A percentile compares a stretch with the other conserved stretches of the same genome.
Conservation (phyloP, 2,113 vertebrate species). For the Dicerorhinus sumatrensis region DNA sequence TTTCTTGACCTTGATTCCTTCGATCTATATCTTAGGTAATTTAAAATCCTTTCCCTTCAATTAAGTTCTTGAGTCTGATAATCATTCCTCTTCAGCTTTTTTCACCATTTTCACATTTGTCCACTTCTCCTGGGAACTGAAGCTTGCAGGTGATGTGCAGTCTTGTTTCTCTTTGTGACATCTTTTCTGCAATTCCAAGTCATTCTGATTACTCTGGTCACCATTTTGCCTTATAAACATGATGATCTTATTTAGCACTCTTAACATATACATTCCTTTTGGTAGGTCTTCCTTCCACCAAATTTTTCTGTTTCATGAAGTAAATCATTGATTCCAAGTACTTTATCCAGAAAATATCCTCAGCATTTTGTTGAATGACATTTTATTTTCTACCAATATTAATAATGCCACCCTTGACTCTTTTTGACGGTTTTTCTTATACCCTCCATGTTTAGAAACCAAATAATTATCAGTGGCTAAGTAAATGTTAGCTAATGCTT, state of each 20-base stretch:
- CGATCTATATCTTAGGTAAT: neutral
- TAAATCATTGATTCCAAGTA: constrained; percentile 24
- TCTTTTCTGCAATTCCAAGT: neutral
- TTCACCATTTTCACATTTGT: neutral
- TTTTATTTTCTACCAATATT: constrained; percentile 52
- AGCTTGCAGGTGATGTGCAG: neutral
- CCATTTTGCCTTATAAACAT: neutral
- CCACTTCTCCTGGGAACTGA: neutral
- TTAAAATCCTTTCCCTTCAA: neutral
- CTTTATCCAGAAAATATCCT: constrained; percentile 36
- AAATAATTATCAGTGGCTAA: constrained; percentile 60
- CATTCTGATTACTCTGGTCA: neutral
- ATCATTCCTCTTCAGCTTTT: constrained; percentile 30
- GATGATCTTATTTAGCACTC: neutral
- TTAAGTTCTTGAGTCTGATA: constrained; percentile 20
- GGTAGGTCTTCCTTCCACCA: neutral
- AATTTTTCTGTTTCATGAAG: constrained; percentile 22
- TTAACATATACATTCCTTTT: neutral
- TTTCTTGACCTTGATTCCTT: neutral
- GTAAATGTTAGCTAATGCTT: constrained; percentile 67
- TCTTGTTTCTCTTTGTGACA: neutral
- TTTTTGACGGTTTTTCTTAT: constrained; percentile 57
- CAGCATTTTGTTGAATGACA: constrained; percentile 31
- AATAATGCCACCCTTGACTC: constrained; percentile 41
- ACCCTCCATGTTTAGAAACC: constrained; percentile 49